Base-by-base conservation (phyloP, 2,797 vertebrate genomes). In the Coccyzus lansbergi region DNA sequence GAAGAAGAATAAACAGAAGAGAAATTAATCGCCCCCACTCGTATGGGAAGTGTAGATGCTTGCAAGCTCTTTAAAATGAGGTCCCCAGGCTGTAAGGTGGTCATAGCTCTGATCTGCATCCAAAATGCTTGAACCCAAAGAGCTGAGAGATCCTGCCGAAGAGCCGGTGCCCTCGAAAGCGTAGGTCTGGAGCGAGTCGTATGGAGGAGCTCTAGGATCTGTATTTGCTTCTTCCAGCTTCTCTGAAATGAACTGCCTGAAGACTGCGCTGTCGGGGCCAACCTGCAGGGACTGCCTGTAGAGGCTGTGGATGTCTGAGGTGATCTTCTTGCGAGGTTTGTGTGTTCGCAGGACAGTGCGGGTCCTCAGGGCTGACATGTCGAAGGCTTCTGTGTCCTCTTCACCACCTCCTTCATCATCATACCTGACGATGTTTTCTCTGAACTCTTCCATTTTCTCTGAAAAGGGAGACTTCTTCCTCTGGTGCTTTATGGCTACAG, bases 151-250 rank as follows among this genome's bases (percentile, higher is more conserved):
- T 28, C 98, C 99, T 2, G 98, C 96, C 15, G 93, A 68, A 2
- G 99, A 99, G 9, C 99, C 98, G 0, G 97, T 97, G 8, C 99
- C 99, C 91, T 99, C 99, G 62, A 98, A 99, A 0, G 98, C 97
- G 2, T 98, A 99, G 5, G 96, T 98, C 86, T 98, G 98, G 12
- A 99, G 96, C 24, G 98, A 98, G 95, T 99, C 99, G 6, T 98
- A 99, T 0, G 99, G 99, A 9, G 98, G 98, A 10, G 94, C 98
- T 0, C 92, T 94, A 0, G 98, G 98, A 55, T 99, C 99, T 4
- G 92, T 72, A 79, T 99, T 98, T 0, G 99, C 99, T 84, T 99
- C 99, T 9, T 97, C 91, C 12, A 99, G 97, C 92, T 99, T 98
- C 87, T 99, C 98, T 48, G 97, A 93, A 69, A 99, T 99, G 93